Percentiles rank a stretch among this genome's conserved stretches.
Conservation (phyloP, 1,140 invertebrate genomes). For the Phortica variegata region DNA sequence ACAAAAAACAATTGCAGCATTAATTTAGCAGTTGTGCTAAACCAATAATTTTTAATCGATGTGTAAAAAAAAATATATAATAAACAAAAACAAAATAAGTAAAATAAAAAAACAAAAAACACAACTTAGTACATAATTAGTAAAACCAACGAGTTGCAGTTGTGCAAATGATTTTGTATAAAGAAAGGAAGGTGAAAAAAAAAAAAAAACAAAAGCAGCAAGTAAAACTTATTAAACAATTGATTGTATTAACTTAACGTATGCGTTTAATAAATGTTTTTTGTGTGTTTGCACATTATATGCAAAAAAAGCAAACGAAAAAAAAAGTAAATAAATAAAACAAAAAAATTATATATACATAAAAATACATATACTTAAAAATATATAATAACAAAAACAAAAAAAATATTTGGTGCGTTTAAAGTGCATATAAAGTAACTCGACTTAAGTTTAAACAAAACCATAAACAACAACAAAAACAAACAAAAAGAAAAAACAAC, state of each 20-base stretch:
- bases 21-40: too few species aligned
- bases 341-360: slow-evolving; percentile 6
- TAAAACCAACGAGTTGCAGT: too few species aligned
- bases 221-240: slow-evolving; percentile 4
- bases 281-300: not conserved
- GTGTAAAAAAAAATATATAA: too few species aligned
- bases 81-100: too few species aligned
- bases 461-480: slow-evolving; percentile 5
- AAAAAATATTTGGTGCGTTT: not conserved
- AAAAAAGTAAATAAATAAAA: not conserved
- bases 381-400: slow-evolving; percentile 17
- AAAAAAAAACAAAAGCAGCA: not conserved
- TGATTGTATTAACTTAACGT: not conserved
- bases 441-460: slow-evolving; percentile 20
- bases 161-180: slow-evolving; percentile 15
- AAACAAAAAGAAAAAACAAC: not conserved
- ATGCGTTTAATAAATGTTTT: too few species aligned
- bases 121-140: too few species aligned
- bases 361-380: not conserved
- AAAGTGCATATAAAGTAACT: slow-evolving; percentile 21
- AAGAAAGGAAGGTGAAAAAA: too few species aligned
- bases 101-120: too few species aligned
- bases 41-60: too few species aligned
- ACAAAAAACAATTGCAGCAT: too few species aligned
- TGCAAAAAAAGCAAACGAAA: slow-evolving; percentile 7